Conservation (phyloP, 2,113 vertebrate species). For the Lamprotornis superbus region DNA sequence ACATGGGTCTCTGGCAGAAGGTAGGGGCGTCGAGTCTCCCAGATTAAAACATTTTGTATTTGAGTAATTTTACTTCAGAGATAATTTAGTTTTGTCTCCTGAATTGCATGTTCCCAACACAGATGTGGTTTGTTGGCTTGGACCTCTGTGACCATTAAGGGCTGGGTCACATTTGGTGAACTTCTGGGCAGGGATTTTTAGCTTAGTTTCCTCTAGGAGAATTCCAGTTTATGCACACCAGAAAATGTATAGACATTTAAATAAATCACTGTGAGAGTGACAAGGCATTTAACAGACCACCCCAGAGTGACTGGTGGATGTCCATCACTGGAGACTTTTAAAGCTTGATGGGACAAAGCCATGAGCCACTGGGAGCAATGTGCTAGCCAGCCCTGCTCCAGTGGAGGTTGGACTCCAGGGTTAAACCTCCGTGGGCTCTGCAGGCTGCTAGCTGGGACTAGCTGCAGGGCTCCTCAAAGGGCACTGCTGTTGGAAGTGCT, state of each 20-base stretch:
- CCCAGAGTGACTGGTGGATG: neutral
- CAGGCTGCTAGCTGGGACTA: neutral
- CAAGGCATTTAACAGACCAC: neutral
- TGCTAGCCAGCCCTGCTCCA: neutral
- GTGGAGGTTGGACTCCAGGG: neutral
- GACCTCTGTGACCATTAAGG: neutral
- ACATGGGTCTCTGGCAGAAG: neutral
- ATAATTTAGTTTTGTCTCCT: neutral
- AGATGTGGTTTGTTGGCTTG: neutral
- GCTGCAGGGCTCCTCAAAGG: neutral
- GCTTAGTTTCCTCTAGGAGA: neutral
- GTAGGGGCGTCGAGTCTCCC: accelerated
- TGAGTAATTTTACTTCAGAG: neutral
- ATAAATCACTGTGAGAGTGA: neutral
- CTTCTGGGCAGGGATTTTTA: neutral
- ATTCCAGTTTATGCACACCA: neutral
- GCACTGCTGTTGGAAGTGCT: neutral
- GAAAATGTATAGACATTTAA: neutral
- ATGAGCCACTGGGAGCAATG: accelerated
- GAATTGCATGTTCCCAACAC: neutral
- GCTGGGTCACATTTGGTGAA: neutral
- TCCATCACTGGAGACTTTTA: neutral
- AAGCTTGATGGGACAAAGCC: neutral
- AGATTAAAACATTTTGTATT: neutral
- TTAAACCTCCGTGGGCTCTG: neutral